Percentiles rank a stretch among this genome's conserved stretches.
phyloP scores from a whole-genome alignment of 2,113 vertebrate species.

The Prionailurus viverrinus region DNA sequence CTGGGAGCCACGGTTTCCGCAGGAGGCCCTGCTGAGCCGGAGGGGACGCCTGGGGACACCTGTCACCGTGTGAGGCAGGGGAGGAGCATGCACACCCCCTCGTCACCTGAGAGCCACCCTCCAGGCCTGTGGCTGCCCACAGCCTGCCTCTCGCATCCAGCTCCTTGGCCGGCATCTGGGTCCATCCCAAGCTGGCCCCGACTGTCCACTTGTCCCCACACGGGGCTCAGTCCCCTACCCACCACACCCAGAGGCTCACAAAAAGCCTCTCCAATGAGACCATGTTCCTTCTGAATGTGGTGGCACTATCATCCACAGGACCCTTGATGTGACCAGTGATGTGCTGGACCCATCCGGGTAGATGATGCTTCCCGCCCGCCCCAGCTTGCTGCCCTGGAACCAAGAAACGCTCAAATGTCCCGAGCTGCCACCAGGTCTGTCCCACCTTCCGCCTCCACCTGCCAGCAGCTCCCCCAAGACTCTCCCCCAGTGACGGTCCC shows the following conservation, averaged over 20 bases:
- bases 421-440: neutral
- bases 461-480: neutral
- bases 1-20: neutral
- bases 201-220: neutral
- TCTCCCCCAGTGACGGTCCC: neutral
- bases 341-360: neutral
- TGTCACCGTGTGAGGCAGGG: neutral
- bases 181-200: neutral
- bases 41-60: neutral
- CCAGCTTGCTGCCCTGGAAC: neutral
- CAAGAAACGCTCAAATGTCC: neutral
- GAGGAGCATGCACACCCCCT: neutral
- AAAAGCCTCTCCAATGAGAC: neutral
- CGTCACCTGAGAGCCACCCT: neutral
- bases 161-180: neutral
- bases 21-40: neutral
- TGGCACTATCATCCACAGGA: fast-evolving
- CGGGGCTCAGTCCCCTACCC: fast-evolving
- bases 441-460: neutral
- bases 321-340: fast-evolving
- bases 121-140: too few relatives aligned
- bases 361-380: fast-evolving
- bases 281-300: neutral
- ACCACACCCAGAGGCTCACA: neutral
- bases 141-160: fast-evolving